These are phyloP conservation scores for Drosophila anceps DNA, from an alignment of 2,888 invertebrate species.

Conservation along the genomic window DNA sequence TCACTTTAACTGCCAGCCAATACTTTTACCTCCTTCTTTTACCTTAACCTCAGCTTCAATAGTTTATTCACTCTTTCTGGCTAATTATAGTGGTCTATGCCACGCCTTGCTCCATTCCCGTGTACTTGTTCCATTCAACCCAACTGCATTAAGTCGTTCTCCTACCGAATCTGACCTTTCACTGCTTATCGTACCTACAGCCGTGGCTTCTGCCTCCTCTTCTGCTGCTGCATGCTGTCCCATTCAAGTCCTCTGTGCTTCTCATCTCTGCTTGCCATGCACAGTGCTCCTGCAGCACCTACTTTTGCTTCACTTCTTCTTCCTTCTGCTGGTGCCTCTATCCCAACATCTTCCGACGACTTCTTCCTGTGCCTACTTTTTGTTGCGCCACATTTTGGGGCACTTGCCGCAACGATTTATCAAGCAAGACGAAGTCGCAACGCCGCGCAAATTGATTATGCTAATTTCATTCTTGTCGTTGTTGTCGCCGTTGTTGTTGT, in stretches of 20 bases:
- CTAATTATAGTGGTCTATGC: not conserved
- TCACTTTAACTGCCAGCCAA: not conserved
- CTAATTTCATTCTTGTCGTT: conserved; percentile 57
- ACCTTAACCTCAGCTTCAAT: not conserved
- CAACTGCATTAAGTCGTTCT: not conserved
- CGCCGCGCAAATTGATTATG: conserved; percentile 74
- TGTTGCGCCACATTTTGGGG: conserved; percentile 34
- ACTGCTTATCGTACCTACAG: not conserved
- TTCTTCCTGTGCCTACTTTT: conserved; percentile 13
- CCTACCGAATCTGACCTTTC: not conserved
- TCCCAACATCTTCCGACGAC: not conserved
- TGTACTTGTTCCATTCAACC: not conserved
- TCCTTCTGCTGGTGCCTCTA: too few relatives aligned
- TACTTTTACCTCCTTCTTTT: not conserved
- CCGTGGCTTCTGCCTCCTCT: not conserved
- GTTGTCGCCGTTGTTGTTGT: too few relatives aligned
- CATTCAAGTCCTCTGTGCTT: not conserved
- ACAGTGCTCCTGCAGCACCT: not conserved
- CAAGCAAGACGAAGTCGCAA: conserved; percentile 67
- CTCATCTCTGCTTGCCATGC: not conserved
- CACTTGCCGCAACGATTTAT: conserved; percentile 78
- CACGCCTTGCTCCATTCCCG: not conserved
- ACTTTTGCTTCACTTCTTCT: not conserved
- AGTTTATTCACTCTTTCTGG: not conserved
- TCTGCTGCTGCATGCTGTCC: not conserved